Percentiles rank a stretch among this genome's conserved stretches.
Evolutionary conservation across 2,113 vertebrate genomes (phyloP).

Genomic region (Ailuropoda melanoleuca): DNA sequence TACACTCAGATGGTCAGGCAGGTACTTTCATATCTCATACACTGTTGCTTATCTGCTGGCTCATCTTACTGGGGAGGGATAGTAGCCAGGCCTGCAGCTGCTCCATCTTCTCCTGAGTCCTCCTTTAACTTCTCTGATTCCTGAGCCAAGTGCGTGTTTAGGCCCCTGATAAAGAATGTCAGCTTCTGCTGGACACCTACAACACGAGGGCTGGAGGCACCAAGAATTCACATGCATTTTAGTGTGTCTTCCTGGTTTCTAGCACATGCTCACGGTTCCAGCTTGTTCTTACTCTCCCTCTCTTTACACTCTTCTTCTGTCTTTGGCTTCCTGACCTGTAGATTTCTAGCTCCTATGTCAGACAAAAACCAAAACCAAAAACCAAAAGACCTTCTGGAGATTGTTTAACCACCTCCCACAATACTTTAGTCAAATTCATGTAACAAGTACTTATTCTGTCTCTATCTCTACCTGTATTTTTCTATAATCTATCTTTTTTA

Average conservation of each 20-base stretch:
- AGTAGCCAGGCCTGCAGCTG: background rate
- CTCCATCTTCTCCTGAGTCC: background rate
- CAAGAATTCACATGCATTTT: background rate
- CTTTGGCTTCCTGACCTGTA: background rate
- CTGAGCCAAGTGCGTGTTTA: background rate
- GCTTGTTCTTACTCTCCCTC: background rate
- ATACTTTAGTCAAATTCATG: background rate
- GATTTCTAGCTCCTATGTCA: background rate
- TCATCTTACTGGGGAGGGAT: background rate
- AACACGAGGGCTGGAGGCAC: background rate
- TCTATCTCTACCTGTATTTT: background rate
- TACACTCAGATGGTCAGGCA: background rate
- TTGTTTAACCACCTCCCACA: background rate
- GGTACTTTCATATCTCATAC: background rate
- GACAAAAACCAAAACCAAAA: background rate
- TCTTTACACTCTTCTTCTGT: background rate
- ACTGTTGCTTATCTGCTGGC: background rate
- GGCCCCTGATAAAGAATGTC: background rate
- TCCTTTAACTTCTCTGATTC: background rate
- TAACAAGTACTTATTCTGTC: background rate
- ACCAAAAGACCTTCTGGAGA: background rate
- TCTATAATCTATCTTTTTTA: background rate
- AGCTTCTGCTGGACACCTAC: background rate
- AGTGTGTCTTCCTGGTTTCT: background rate
- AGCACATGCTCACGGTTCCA: background rate